These are phyloP conservation scores for Catharus fuscescens DNA, from an alignment of 2,113 vertebrate species.

Conservation along the genomic window DNA sequence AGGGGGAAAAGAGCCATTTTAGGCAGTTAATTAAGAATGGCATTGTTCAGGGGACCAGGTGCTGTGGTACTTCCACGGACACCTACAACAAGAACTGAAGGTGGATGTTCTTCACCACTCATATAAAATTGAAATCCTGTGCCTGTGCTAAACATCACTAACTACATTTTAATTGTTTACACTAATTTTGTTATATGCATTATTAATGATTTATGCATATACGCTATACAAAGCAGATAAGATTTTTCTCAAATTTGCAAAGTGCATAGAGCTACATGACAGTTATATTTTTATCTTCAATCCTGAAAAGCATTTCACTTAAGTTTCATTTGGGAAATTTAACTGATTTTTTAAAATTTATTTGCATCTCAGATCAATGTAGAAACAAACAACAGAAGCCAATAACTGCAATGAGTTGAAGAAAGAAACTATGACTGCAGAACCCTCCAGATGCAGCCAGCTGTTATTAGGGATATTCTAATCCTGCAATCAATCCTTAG, in stretches of 20 bases:
- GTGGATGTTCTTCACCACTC: neutral
- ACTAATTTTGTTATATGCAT: neutral
- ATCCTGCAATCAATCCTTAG: conserved; percentile 12
- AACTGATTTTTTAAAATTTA: neutral
- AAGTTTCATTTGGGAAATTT: conserved; percentile 8
- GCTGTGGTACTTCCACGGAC: neutral
- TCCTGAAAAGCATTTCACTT: neutral
- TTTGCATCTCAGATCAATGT: conserved; percentile 31
- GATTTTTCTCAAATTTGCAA: neutral
- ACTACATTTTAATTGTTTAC: neutral
- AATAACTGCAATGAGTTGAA: conserved; percentile 55
- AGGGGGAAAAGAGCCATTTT: neutral
- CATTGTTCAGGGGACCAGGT: neutral
- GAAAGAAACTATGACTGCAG: conserved; percentile 39
- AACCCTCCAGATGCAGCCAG: conserved; percentile 76
- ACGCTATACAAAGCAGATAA: neutral
- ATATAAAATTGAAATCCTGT: neutral
- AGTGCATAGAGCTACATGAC: neutral
- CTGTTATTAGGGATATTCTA: conserved; percentile 71
- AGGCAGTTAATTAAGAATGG: neutral
- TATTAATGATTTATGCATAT: neutral
- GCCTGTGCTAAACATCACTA: neutral
- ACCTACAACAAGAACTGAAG: neutral
- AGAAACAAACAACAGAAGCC: conserved; percentile 28
- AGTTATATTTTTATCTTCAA: neutral